phyloP scores from a whole-genome alignment of 2,113 vertebrate species.

The Lepus europaeus region DNA sequence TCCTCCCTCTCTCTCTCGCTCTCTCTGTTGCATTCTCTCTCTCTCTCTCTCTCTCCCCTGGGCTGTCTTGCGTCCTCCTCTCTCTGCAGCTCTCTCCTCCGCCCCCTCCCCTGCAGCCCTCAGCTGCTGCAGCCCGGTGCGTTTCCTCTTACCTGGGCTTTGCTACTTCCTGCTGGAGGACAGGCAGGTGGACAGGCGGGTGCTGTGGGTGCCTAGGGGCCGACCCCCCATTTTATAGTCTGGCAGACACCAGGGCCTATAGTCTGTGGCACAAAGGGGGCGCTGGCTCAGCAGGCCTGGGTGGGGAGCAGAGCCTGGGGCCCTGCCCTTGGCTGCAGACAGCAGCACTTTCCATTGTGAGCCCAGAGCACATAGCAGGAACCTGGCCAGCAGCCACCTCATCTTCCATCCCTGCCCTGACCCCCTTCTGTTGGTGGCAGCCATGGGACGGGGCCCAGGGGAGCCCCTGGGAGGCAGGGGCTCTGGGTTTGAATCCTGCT shows the following conservation, averaged over 20 bases:
- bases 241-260: conserved; percentile 69
- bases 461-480: background rate
- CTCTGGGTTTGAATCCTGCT: background rate
- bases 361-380: background rate
- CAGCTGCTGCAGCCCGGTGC: background rate
- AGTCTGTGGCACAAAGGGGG: conserved; percentile 56
- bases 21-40: too few species aligned
- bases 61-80: background rate
- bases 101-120: background rate
- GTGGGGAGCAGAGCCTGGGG: background rate
- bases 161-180: conserved; percentile 40
- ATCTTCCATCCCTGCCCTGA: background rate
- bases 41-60: too few species aligned
- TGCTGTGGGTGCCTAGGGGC: conserved; percentile 19
- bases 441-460: background rate
- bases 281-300: conserved; percentile 67
- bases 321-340: background rate
- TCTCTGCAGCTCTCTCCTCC: background rate
- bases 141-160: conserved; percentile 71
- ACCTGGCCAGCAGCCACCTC: background rate
- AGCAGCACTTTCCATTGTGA: conserved; percentile 66
- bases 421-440: background rate
- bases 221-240: conserved; percentile 78
- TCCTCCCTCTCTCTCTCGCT: background rate
- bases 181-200: background rate